These are phyloP conservation scores for Octodonta nipae DNA, from an alignment of 2,888 invertebrate genomes.

Conservation along the genomic window DNA sequence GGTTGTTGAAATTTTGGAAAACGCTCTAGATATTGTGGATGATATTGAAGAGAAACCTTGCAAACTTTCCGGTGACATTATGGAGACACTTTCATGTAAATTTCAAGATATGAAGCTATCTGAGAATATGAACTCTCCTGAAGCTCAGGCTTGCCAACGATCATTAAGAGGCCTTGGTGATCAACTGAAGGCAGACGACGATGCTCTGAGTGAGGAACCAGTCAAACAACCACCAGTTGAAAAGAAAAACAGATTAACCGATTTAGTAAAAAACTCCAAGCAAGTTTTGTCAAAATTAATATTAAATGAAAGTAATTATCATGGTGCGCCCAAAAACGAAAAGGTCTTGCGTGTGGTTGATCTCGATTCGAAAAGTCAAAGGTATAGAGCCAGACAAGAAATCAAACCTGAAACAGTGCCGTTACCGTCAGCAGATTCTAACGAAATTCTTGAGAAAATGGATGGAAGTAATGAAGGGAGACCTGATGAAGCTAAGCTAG, in stretches of 20 bases:
- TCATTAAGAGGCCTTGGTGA: constrained; percentile 19
- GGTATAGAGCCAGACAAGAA: constrained; percentile 8
- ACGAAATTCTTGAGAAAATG: neutral
- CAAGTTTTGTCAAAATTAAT: constrained; percentile 23
- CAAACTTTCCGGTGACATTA: too few relatives aligned
- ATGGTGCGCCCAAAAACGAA: constrained; percentile 18
- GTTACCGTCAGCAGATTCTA: too few relatives aligned
- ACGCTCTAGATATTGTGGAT: constrained; percentile 27
- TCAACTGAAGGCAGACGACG: constrained; percentile 16
- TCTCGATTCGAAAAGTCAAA: constrained; percentile 12
- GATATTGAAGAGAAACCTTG: too few relatives aligned
- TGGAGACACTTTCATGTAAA: neutral
- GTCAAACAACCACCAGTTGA: constrained; percentile 29
- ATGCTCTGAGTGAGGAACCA: constrained; percentile 13
- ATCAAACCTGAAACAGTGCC: constrained; percentile 14
- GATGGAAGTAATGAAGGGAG: constrained; percentile 8
- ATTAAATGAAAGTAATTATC: constrained; percentile 24
- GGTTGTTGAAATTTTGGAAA: constrained; percentile 34
- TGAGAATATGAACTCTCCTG: too few relatives aligned
- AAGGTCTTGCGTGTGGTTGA: constrained; percentile 16
- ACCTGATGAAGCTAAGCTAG: constrained; percentile 12
- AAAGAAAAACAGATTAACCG: constrained; percentile 34
- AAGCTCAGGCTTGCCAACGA: too few relatives aligned
- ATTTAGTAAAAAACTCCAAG: constrained; percentile 32
- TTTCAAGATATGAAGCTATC: too few relatives aligned